Evolutionary conservation across 2,113 vertebrate species (phyloP).

Genomic region (Catagonus wagneri): DNA sequence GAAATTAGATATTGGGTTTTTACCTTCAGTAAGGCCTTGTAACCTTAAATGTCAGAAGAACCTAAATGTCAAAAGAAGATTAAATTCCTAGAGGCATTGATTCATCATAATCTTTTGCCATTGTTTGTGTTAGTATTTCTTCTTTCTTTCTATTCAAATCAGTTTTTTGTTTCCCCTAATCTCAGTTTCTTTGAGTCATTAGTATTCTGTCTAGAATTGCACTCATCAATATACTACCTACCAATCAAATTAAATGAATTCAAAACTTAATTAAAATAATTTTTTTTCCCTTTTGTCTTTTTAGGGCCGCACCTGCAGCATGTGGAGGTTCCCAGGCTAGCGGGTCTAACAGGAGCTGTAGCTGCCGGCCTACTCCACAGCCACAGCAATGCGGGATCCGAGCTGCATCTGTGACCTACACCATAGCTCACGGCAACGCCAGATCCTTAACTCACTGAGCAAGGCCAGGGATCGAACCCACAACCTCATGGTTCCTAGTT

Average conservation of each 20-base stretch:
- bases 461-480: too few relatives aligned
- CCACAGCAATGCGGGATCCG: too few relatives aligned
- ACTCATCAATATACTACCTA: not conserved
- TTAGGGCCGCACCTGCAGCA: too few relatives aligned
- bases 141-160: not conserved
- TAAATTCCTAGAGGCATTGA: not conserved
- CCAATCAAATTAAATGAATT: not conserved
- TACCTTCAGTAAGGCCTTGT: not conserved
- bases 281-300: too few relatives aligned
- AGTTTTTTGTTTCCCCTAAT: not conserved
- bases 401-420: too few relatives aligned
- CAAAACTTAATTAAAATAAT: too few relatives aligned
- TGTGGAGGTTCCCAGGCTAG: too few relatives aligned
- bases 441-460: too few relatives aligned
- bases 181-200: not conserved
- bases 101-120: not conserved
- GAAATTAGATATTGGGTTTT: not conserved
- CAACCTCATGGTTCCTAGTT: too few relatives aligned
- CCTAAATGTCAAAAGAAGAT: slow-evolving; percentile 50
- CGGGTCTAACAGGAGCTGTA: too few relatives aligned
- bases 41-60: slow-evolving; percentile 30
- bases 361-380: too few relatives aligned
- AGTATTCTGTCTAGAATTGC: not conserved
- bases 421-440: too few relatives aligned
- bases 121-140: not conserved